Base-by-base conservation (phyloP, 37 sponge, comb jelly and placozoan species). In the Halisarca cf. caerulea region DNA sequence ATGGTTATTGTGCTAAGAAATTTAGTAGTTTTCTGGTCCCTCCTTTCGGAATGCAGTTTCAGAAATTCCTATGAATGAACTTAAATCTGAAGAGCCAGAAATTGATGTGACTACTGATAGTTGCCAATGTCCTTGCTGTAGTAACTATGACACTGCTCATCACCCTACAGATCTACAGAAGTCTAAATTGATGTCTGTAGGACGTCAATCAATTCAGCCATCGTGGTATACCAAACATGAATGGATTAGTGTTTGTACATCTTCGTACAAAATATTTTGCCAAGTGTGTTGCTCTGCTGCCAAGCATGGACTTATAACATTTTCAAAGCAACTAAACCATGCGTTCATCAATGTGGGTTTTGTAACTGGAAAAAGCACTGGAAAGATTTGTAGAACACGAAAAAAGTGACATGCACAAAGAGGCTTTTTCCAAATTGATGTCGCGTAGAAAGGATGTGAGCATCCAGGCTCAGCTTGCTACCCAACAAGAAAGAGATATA, bases 331-430 rank as follows among this genome's bases (percentile, higher is more conserved):
- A 43, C 25, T 30, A 41, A 58, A 85, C 24, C 40, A 54, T 42
- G 53, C 85, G 15, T 89, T 89, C 54, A 81, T 38, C 30, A 85
- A 23, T 0, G 47, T 4, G 70, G 90, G 90, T 2, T 89, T 89
- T 61, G 66, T 73, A n/a, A 89, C 85, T 39, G 86, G 85, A 80
- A 40, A 89, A 89, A 39, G 90, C 85, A 27, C 34, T 77, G 23
- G 58, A 38, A 75, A 85, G 75, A 54, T 85, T 85, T 53, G 32
- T 34, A 45, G 28, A 30, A 27, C 84, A 68, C 41, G 36, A 77
- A 37, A 64, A 38, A 37, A 71, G 40, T 53, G 17, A 33, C n/a
- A 54, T 38, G 54, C 90, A 89, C 61, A 33, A 37, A 3, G 70
- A 73, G 20, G 84, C 88, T 39, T 44, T 58, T 11, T 42, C n/a